phyloP scores from a whole-genome alignment of 2,888 invertebrate species.

The Tipula confusa region DNA sequence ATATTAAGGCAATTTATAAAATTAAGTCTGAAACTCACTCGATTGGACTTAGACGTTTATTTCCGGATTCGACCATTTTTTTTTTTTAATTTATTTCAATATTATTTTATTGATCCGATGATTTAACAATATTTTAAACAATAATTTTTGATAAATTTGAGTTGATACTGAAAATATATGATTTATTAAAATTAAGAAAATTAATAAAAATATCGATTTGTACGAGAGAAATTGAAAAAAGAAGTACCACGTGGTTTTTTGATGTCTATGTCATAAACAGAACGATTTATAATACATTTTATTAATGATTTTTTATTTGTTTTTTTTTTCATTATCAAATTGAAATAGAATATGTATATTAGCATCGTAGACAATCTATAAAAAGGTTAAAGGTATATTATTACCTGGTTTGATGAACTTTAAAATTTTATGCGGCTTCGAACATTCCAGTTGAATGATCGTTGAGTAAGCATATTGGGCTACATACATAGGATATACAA shows the following conservation, averaged over 20 bases:
- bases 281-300: not conserved
- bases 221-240: not conserved
- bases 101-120: not conserved
- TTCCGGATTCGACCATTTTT: not conserved
- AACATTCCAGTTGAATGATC: too few relatives aligned
- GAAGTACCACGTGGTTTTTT: not conserved
- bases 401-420: constrained; percentile 1
- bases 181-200: not conserved
- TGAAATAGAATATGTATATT: not conserved
- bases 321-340: not conserved
- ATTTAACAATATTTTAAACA: not conserved
- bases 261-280: not conserved
- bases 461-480: too few relatives aligned
- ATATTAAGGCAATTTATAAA: not conserved
- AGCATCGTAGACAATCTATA: not conserved
- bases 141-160: not conserved
- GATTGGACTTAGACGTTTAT: constrained; percentile 12
- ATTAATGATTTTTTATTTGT: not conserved
- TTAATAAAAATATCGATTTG: not conserved
- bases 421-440: not conserved
- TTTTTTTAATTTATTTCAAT: not conserved
- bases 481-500: too few relatives aligned
- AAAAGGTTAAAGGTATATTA: not conserved
- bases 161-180: not conserved
- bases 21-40: not conserved